phyloP scores from a whole-genome alignment of 2,888 invertebrate genomes.

The Dryocosmus kuriphilus region DNA sequence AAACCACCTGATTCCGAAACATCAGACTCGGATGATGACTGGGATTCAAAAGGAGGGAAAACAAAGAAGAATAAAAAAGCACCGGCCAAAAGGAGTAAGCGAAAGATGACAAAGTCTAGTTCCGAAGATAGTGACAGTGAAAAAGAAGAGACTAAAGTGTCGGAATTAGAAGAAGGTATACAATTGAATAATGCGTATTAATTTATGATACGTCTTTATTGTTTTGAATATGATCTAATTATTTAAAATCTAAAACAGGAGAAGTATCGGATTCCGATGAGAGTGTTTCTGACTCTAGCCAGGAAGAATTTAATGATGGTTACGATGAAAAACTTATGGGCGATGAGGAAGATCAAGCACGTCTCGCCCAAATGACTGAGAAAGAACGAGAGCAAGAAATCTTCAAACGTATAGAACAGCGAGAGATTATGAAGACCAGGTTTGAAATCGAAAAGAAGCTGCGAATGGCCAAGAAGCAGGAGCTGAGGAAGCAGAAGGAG shows the following conservation, averaged over 20 bases:
- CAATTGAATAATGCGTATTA: constrained; percentile 32
- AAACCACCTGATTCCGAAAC: constrained; percentile 78
- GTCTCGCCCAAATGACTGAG: constrained; percentile 95
- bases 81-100: constrained; percentile 72
- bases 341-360: constrained; percentile 95
- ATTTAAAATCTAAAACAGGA: constrained; percentile 77
- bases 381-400: constrained; percentile 98
- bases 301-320: constrained; percentile 96
- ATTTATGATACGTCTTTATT: constrained; percentile 13
- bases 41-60: constrained; percentile 71
- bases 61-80: constrained; percentile 54
- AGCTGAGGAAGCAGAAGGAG: constrained; percentile 81
- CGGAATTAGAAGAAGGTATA: constrained; percentile 90
- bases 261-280: constrained; percentile 87
- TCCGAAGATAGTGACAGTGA: constrained; percentile 76
- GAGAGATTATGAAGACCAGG: constrained; percentile 94
- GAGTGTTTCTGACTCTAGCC: constrained; percentile 83
- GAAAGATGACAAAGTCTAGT: constrained; percentile 78
- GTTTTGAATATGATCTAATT: neutral
- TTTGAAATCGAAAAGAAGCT: constrained; percentile 98
- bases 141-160: constrained; percentile 79
- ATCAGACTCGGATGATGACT: constrained; percentile 78
- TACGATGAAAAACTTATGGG: constrained; percentile 98
- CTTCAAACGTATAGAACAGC: constrained; percentile 95
- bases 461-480: constrained; percentile 88